Conservation (phyloP, 2,113 vertebrate genomes). For the Chroicocephalus ridibundus region DNA sequence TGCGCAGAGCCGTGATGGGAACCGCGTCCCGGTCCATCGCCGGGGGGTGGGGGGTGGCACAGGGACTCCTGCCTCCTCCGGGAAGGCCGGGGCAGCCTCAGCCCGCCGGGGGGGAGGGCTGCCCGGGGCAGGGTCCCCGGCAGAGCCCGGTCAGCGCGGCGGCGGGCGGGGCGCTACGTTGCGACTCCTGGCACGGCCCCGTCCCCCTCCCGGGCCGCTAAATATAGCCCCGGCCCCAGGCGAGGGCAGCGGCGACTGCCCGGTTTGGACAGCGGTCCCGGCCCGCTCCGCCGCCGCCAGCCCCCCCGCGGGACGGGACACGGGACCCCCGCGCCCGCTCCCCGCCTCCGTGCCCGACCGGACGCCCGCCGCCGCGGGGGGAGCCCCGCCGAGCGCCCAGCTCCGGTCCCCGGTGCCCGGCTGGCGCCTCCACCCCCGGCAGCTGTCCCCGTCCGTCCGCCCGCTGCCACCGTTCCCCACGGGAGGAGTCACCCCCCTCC, state of each 20-base stretch:
- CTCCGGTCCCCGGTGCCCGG: background rate
- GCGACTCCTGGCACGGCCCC: conserved; percentile 1
- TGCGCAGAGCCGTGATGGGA: background rate
- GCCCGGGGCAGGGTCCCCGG: background rate
- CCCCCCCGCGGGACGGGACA: background rate
- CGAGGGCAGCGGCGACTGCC: background rate
- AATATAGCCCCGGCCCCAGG: conserved; percentile 34
- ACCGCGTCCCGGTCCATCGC: background rate
- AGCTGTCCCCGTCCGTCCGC: conserved; percentile 39
- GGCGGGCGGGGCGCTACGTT: background rate
- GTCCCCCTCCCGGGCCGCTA: conserved; percentile 17
- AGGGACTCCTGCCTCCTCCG: background rate
- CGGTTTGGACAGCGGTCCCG: background rate
- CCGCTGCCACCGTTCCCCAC: background rate
- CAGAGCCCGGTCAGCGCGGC: background rate
- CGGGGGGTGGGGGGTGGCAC: accelerated
- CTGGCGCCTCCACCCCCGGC: background rate
- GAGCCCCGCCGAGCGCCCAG: background rate
- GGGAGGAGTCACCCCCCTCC: background rate
- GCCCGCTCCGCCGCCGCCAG: background rate
- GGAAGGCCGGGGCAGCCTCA: background rate
- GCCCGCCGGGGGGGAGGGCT: background rate
- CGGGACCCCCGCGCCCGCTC: background rate
- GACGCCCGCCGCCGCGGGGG: no score
- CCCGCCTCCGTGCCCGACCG: background rate